Base-by-base conservation (phyloP, 1,140 invertebrate species). In the Chironomus tepperi region DNA sequence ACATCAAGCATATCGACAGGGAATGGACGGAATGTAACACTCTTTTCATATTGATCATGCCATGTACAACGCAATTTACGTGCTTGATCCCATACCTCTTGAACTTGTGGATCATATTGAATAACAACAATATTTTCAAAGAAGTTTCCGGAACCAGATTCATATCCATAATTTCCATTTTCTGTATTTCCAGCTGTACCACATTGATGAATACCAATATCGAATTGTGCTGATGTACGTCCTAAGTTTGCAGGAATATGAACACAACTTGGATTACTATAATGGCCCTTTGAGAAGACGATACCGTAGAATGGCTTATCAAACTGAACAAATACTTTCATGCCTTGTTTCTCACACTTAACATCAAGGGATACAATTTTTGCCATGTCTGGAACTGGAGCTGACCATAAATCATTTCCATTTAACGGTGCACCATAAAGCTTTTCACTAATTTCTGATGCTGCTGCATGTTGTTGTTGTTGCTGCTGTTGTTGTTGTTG, bases 51-150 rank as follows among this genome's bases (percentile, higher is more conserved):
- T 76, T 96, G 90, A 82, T 97, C 95, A 78, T 97, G 94, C 95
- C 95, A 97, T 0, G 94, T 97, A 83, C 95, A 97, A 2, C 95
- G 87, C 6, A 97, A 79, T 81, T 96, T 96, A 16, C 95, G 84
- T 2, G 95, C 95, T 82, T 97, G 94, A 85, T 97, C 95, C 95
- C 95, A 97, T 1, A 97, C 94, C 84, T 97, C 95, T 84, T 97
- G 95, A 0, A 97, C 94, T 85, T 96, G 91, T 10, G 94, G 92
- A 83, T 97, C 95, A 78, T 97, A 97, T 81, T 97, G 94, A 76
- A 97, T 90, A 15, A 97, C 93, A 76, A 97, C 94, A 73, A 95
- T 96, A 78, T 97, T 97, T 84, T 97, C 95, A 78, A 97, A 96
- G 82, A 93, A 97, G 0, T 93, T 95, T 0, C 95, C 95, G 5